These are phyloP conservation scores for Acronicta psi DNA, from an alignment of 2,888 invertebrate genomes.

Conservation along the genomic window DNA sequence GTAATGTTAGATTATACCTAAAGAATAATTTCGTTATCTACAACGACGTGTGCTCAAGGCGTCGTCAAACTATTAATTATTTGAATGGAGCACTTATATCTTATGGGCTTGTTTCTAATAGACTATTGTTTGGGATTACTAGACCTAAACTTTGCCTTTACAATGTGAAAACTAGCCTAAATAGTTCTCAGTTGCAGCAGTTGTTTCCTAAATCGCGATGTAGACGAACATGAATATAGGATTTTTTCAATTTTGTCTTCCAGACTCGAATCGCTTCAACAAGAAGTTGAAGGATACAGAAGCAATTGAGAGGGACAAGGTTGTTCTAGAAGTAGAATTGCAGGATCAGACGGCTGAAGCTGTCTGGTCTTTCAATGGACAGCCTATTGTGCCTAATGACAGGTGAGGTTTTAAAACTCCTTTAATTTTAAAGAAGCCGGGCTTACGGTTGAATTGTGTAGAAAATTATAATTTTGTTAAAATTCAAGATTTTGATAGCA, in stretches of 20 bases:
- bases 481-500: too few species aligned
- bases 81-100: constrained; percentile 16
- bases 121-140: constrained; percentile 62
- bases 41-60: too few species aligned
- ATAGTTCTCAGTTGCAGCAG: constrained; percentile 14
- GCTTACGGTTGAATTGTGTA: too few species aligned
- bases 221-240: constrained; percentile 21
- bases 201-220: constrained; percentile 24
- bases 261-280: constrained; percentile 99
- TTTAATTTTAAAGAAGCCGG: neutral
- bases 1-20: too few species aligned
- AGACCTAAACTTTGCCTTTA: constrained; percentile 56
- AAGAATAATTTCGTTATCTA: too few species aligned
- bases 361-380: constrained; percentile 98
- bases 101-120: constrained; percentile 44
- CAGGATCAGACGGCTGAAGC: constrained; percentile 98
- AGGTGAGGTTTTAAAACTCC: constrained; percentile 82
- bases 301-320: constrained; percentile 97
- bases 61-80: constrained; percentile 20
- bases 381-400: constrained; percentile 94
- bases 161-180: constrained; percentile 22
- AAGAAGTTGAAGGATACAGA: constrained; percentile 98
- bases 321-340: constrained; percentile 97
- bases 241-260: constrained; percentile 48
- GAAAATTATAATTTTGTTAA: too few species aligned